Percentiles rank a stretch among this genome's conserved stretches.
Evolutionary conservation across 2,113 vertebrate genomes (phyloP).

Genomic region (Triplophysa tibetana): DNA sequence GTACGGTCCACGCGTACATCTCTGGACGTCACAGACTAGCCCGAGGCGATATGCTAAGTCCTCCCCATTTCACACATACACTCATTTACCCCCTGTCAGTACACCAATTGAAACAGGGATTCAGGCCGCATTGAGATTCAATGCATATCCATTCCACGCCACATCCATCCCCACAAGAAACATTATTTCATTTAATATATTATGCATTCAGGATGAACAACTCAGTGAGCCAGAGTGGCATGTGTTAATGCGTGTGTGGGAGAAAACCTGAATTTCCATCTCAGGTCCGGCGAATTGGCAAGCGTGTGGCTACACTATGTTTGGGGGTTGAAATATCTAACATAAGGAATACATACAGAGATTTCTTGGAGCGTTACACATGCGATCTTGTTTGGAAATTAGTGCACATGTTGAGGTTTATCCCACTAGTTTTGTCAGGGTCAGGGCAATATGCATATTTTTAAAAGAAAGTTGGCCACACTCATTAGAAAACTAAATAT

Average conservation of each 20-base stretch:
- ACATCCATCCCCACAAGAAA: slow-evolving; percentile 77
- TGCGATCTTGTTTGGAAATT: no score
- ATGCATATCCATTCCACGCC: slow-evolving; percentile 67
- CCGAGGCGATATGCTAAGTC: slow-evolving; percentile 62
- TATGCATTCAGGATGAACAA: slow-evolving; percentile 77
- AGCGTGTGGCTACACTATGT: slow-evolving; percentile 66
- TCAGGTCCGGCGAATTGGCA: slow-evolving; percentile 68
- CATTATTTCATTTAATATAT: slow-evolving; percentile 82
- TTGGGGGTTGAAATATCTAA: slow-evolving; percentile 54
- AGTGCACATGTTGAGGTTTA: no score
- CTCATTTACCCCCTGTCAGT: slow-evolving; percentile 80
- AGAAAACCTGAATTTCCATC: slow-evolving; percentile 63
- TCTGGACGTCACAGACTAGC: slow-evolving; percentile 66
- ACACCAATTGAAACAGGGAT: slow-evolving; percentile 71
- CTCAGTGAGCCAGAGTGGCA: slow-evolving; percentile 20
- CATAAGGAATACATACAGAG: background rate
- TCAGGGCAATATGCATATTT: background rate
- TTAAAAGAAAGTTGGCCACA: background rate
- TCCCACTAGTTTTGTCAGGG: background rate
- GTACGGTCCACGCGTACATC: slow-evolving; percentile 53
- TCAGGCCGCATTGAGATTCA: slow-evolving; percentile 75
- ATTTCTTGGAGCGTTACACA: background rate
- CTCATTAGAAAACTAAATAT: background rate
- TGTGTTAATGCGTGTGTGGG: slow-evolving; percentile 57
- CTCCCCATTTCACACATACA: slow-evolving; percentile 60